These are phyloP conservation scores for Takifugu ocellatus DNA, from an alignment of 2,797 vertebrate genomes.

Conservation along the genomic window DNA sequence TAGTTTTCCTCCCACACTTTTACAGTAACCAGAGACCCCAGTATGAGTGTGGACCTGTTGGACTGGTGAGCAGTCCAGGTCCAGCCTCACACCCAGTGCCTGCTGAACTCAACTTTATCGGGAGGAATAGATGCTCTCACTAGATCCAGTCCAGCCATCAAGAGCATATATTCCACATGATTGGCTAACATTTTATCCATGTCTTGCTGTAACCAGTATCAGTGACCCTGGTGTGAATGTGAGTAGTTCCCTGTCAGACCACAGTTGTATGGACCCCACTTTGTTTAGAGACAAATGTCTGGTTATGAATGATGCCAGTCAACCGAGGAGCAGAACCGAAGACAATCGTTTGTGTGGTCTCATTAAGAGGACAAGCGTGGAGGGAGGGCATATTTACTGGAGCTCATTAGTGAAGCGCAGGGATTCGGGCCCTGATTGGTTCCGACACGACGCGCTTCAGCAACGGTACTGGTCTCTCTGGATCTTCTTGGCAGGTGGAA, in stretches of 20 bases:
- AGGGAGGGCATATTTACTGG: conserved; percentile 13
- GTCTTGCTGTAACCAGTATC: too few relatives aligned
- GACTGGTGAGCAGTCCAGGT: too few relatives aligned
- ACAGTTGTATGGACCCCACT: conserved; percentile 6
- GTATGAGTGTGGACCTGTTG: too few relatives aligned
- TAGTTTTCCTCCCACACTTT: too few relatives aligned
- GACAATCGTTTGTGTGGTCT: conserved; percentile 52
- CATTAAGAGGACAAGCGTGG: conserved; percentile 35
- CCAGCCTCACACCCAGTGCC: too few relatives aligned
- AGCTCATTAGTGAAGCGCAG: conserved; percentile 55
- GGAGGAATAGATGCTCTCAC: too few relatives aligned
- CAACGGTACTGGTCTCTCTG: conserved; percentile 7
- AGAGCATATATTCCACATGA: too few relatives aligned
- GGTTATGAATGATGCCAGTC: conserved; percentile 34
- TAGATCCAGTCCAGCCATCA: too few relatives aligned
- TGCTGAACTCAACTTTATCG: too few relatives aligned
- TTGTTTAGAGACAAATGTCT: conserved; percentile 35
- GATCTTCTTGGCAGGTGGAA: conserved; percentile 16
- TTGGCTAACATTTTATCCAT: too few relatives aligned
- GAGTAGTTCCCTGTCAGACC: conserved; percentile 5
- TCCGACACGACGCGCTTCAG: conserved; percentile 32
- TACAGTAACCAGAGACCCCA: too few relatives aligned
- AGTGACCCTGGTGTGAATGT: too few relatives aligned
- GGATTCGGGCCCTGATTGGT: conserved; percentile 38
- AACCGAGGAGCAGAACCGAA: conserved; percentile 15